Evolutionary conservation across 2,797 vertebrate genomes (phyloP), one percentile per base, ranked within the genome.

Genomic region (Novumbra hubbsi): DNA sequence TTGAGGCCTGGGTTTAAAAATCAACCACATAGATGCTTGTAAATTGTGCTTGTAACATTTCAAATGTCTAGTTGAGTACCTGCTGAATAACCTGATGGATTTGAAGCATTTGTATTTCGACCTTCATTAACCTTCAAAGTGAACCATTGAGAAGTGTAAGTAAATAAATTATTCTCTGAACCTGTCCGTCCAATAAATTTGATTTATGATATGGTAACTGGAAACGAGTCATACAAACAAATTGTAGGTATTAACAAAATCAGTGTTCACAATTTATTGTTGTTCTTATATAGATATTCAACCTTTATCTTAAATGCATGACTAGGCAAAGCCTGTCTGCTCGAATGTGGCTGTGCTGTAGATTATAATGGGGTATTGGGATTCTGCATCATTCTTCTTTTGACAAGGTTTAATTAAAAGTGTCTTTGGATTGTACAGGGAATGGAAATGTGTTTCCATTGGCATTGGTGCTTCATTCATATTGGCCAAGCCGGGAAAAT

Each of bases 371-470:
- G 62, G 65, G 65, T 38, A 30, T 30, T 66, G 16, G 30, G 90
- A 88, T 91, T 93, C 90, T 91, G 91, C 88, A 88, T 91, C 90
- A 92, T 93, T 93, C 93, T 92, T 93, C 92, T 93, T 94, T 93
- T 93, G 93, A 94, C 94, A 93, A 95, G 91, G 90, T 93, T 94
- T 94, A 94, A 94, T 95, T 95, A 95, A 94, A 94, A 92, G 90
- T 92, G 92, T 91, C 89, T 93, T 88, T 88, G 86, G 88, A 84
- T 84, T 93, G 93, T 94, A 92, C 93, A 79, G 82, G 84, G 83
- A 83, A 91, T 90, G 90, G 92, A 91, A 94, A 93, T 94, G 92
- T 92, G 93, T 93, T 94, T 94, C 92, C 91, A 86, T 87, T 89
- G 83, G 90, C 88, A 92, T 93, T 92, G 88, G 86, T 91, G 93